Conservation (phyloP, 2,113 vertebrate genomes). For the Pyxicephalus adspersus region DNA sequence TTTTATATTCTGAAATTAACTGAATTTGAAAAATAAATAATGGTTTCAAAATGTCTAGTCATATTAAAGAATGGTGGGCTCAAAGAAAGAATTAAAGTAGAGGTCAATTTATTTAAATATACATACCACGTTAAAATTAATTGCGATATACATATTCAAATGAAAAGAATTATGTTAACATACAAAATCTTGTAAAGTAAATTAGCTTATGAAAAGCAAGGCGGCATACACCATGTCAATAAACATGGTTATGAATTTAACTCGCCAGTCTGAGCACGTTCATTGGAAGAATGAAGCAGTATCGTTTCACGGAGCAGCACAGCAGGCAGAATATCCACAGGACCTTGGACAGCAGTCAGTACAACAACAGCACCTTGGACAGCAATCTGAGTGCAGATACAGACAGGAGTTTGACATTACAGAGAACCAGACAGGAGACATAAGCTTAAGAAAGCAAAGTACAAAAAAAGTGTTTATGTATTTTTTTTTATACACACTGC, state of each 20-base stretch:
- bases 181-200: constrained; percentile 34
- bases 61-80: constrained; percentile 25
- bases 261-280: neutral
- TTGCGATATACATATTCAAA: constrained; percentile 21
- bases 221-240: neutral
- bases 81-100: constrained; percentile 27
- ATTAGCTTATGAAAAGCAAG: constrained; percentile 28
- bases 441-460: no score
- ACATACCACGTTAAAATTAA: constrained; percentile 36
- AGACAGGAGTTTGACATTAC: no score
- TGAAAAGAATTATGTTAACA: constrained; percentile 38
- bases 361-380: neutral
- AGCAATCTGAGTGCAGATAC: neutral
- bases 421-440: no score
- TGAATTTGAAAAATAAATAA: constrained; percentile 1
- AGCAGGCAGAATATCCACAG: neutral
- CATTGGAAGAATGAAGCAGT: neutral
- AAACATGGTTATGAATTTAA: constrained; percentile 13
- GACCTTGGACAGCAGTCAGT: constrained; percentile 28
- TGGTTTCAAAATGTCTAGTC: constrained; percentile 12
- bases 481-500: no score
- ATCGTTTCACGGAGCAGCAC: no score
- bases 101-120: constrained; percentile 40
- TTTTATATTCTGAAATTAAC: neutral
- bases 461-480: no score